These are phyloP conservation scores for Tridacna crocea DNA, from an alignment of 2,888 invertebrate species.

Conservation along the genomic window DNA sequence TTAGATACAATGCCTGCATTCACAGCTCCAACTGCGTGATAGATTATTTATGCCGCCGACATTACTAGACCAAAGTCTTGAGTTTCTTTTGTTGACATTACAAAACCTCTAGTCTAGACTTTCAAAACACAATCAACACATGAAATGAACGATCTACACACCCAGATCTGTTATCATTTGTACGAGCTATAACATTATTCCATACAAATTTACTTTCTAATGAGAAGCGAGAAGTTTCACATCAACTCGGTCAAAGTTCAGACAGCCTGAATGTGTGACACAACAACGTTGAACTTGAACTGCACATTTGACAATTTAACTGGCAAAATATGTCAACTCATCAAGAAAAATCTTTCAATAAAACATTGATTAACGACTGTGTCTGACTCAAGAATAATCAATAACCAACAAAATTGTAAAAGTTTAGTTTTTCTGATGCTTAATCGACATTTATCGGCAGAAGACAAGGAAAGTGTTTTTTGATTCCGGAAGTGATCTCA, in stretches of 20 bases:
- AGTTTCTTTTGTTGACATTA: constrained; percentile 10
- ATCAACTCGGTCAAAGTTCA: neutral
- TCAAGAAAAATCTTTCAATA: neutral
- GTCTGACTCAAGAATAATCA: too few species aligned
- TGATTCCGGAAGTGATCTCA: constrained; percentile 54
- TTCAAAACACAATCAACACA: too few species aligned
- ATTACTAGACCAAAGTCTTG: neutral
- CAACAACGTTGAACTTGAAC: constrained; percentile 6
- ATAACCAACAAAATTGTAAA: too few species aligned
- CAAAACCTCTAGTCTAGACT: too few species aligned
- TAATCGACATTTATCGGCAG: neutral
- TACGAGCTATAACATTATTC: too few species aligned
- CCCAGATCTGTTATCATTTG: too few species aligned
- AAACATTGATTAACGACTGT: too few species aligned
- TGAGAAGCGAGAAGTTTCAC: too few species aligned
- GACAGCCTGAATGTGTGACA: neutral
- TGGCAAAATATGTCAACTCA: constrained; percentile 16
- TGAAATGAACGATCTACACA: too few species aligned
- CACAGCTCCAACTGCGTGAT: neutral
- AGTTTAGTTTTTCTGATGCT: too few species aligned
- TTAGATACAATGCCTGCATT: neutral
- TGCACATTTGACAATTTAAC: neutral
- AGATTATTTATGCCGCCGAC: neutral
- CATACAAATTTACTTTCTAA: too few species aligned
- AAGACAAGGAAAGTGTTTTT: constrained; percentile 22